Conservation (phyloP, 2,113 vertebrate species). For the Ceyx margarethae region DNA sequence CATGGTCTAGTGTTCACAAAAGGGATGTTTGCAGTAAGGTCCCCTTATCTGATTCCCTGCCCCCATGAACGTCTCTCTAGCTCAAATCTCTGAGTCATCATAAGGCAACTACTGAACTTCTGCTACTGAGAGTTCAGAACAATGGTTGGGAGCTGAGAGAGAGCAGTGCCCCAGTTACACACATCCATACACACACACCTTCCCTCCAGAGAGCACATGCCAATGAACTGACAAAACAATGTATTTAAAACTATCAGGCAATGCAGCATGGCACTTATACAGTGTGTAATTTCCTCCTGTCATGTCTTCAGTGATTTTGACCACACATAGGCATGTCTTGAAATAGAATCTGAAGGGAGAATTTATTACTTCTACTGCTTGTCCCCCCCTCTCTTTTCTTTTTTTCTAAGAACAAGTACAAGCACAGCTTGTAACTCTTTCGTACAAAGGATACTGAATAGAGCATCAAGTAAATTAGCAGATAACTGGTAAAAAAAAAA, state of each 20-base stretch:
- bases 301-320: background rate
- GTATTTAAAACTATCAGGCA: background rate
- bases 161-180: background rate
- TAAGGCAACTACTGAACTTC: background rate
- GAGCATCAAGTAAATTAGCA: background rate
- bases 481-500: background rate
- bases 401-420: background rate
- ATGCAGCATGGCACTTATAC: background rate
- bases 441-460: background rate
- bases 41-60: background rate
- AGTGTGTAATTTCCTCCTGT: background rate
- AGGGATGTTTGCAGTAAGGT: background rate
- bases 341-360: background rate
- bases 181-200: background rate
- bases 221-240: background rate
- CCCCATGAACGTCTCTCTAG: background rate
- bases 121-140: background rate
- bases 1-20: background rate
- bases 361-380: background rate
- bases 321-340: background rate
- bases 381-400: background rate
- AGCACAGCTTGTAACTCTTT: background rate
- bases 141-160: background rate
- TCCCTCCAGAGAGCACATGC: background rate
- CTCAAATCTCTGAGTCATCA: background rate